Conservation (phyloP, 2,888 invertebrate species). For the Incurvaria masculella region DNA sequence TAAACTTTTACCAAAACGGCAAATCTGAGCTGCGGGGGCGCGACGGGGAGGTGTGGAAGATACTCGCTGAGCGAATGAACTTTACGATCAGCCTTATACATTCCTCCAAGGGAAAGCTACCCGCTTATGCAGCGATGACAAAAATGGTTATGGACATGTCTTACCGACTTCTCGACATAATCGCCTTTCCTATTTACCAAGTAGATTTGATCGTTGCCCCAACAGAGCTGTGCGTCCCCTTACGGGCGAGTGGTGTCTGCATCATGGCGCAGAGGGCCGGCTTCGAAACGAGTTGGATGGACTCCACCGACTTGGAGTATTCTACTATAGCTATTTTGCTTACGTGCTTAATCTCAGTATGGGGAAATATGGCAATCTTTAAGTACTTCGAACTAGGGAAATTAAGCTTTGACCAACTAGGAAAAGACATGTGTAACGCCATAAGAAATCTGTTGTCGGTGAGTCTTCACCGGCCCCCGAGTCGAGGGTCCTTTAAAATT, state of each 20-base stretch:
- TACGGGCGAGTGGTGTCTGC: slow-evolving; percentile 41
- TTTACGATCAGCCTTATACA: slow-evolving; percentile 32
- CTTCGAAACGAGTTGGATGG: slow-evolving; percentile 35
- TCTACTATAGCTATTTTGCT: slow-evolving; percentile 21
- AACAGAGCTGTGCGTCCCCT: slow-evolving; percentile 32
- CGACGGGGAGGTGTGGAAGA: slow-evolving; percentile 40
- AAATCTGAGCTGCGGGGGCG: too few relatives aligned
- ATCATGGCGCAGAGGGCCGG: slow-evolving; percentile 34
- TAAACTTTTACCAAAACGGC: slow-evolving; percentile 24
- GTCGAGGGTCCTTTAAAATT: slow-evolving; percentile 29
- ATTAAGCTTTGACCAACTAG: slow-evolving; percentile 30
- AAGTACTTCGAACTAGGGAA: slow-evolving; percentile 24
- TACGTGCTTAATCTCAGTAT: slow-evolving; percentile 31
- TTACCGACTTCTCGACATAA: slow-evolving; percentile 33
- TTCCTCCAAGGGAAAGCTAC: background rate
- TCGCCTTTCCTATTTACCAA: slow-evolving; percentile 35
- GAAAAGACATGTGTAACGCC: slow-evolving; percentile 39
- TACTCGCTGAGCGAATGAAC: slow-evolving; percentile 32
- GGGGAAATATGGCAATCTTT: slow-evolving; percentile 33
- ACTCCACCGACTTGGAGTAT: slow-evolving; percentile 24
- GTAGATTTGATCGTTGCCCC: slow-evolving; percentile 36
- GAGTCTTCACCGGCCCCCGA: slow-evolving; percentile 31
- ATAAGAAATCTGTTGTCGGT: slow-evolving; percentile 31
- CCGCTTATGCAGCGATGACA: slow-evolving; percentile 18
- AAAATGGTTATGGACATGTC: slow-evolving; percentile 31